Percentiles rank a stretch among this genome's conserved stretches.
Evolutionary conservation across 2,797 vertebrate species (phyloP).

Genomic region (Mormyrus hasselquistii): DNA sequence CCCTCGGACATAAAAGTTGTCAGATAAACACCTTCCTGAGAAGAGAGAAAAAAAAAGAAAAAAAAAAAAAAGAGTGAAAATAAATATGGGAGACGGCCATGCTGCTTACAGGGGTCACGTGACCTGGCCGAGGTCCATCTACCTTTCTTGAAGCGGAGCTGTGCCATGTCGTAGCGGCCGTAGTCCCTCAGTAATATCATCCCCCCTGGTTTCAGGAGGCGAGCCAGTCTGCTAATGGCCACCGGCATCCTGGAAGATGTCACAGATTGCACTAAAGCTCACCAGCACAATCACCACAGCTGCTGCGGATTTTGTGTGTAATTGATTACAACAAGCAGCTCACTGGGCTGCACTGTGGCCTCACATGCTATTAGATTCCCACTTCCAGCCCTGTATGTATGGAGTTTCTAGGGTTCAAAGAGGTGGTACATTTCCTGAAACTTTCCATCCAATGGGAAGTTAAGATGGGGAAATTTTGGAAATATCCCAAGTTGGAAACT

Average conservation of each 20-base stretch:
- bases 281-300: background rate
- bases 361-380: background rate
- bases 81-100: background rate
- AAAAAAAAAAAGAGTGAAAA: background rate
- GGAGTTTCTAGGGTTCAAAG: background rate
- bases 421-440: background rate
- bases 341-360: background rate
- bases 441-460: background rate
- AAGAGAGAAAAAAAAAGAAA: background rate
- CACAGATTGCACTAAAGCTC: background rate
- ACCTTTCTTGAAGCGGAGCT: constrained; percentile 98
- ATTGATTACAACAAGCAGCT: background rate
- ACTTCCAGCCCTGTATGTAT: background rate
- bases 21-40: constrained; percentile 86
- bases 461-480: background rate
- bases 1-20: constrained; percentile 95
- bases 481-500: background rate
- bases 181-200: constrained; percentile 89
- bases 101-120: background rate
- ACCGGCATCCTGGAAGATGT: constrained; percentile 66
- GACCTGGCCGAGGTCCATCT: background rate
- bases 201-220: constrained; percentile 82
- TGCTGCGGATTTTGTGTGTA: background rate
- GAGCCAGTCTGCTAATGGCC: constrained; percentile 67
- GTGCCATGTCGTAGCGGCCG: constrained; percentile 92